Evolutionary conservation across 2,797 vertebrate genomes (phyloP).

Genomic region (Pseudochaenichthys georgianus): DNA sequence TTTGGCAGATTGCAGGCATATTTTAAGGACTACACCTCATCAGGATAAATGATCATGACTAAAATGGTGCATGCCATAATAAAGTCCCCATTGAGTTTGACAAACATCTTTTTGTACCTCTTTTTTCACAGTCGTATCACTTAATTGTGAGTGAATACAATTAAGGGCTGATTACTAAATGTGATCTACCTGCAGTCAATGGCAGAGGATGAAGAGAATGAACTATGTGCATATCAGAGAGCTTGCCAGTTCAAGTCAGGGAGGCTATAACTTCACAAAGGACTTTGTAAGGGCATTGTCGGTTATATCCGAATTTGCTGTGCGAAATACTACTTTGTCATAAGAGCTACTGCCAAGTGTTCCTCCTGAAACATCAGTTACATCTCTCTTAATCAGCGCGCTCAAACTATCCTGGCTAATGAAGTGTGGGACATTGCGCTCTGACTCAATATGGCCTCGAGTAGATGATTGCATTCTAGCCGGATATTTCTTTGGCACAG

Average conservation of each 20-base stretch:
- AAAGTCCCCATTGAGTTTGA: slow-evolving; percentile 41
- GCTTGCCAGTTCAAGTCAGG: slow-evolving; percentile 54
- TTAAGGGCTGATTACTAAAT: slow-evolving; percentile 50
- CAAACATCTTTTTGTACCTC: slow-evolving; percentile 30
- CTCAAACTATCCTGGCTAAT: slow-evolving; percentile 73
- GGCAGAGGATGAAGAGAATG: slow-evolving; percentile 44
- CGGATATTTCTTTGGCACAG: slow-evolving; percentile 58
- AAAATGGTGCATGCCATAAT: slow-evolving; percentile 41
- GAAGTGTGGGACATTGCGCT: slow-evolving; percentile 64
- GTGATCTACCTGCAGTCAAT: slow-evolving; percentile 24
- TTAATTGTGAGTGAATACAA: slow-evolving; percentile 32
- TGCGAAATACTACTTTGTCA: slow-evolving; percentile 52
- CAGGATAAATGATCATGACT: slow-evolving; percentile 35
- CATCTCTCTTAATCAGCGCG: slow-evolving; percentile 69
- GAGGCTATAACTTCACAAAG: slow-evolving; percentile 53
- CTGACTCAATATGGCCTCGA: slow-evolving; percentile 65
- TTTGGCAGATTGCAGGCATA: slow-evolving; percentile 23
- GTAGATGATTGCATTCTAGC: slow-evolving; percentile 63
- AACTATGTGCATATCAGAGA: slow-evolving; percentile 31
- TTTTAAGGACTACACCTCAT: slow-evolving; percentile 39
- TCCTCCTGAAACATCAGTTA: slow-evolving; percentile 52
- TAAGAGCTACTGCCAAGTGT: slow-evolving; percentile 57
- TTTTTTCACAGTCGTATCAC: slow-evolving; percentile 7
- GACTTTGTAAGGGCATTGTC: slow-evolving; percentile 41
- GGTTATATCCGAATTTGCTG: slow-evolving; percentile 55